phyloP scores from a whole-genome alignment of 2,113 vertebrate species.

The Rutilus rutilus region DNA sequence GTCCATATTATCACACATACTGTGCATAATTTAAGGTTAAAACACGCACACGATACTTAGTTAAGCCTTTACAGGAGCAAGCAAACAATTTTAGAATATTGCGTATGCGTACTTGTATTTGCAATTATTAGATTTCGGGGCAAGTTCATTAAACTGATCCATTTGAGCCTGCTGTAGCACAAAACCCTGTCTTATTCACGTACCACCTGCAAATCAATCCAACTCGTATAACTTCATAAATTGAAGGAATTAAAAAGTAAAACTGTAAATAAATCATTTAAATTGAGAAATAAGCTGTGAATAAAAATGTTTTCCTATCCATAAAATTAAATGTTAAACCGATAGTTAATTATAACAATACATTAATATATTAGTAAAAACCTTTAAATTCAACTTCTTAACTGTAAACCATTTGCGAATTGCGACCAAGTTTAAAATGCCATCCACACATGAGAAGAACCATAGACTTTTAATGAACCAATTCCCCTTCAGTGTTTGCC shows the following conservation, averaged over 20 bases:
- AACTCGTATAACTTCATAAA: neutral
- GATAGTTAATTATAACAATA: neutral
- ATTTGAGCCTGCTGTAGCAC: neutral
- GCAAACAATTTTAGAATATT: neutral
- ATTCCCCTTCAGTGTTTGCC: neutral
- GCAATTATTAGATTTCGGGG: neutral
- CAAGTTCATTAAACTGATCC: neutral
- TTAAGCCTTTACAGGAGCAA: neutral
- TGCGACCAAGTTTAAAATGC: neutral
- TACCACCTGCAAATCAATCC: neutral
- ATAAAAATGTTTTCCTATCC: neutral
- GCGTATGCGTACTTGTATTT: neutral
- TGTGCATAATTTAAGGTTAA: neutral
- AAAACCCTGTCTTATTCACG: neutral
- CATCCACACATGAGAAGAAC: neutral
- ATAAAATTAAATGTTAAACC: neutral
- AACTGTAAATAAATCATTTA: neutral
- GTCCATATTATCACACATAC: conserved; percentile 19
- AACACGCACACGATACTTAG: neutral
- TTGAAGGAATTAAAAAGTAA: neutral
- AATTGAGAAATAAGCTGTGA: neutral
- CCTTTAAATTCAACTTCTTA: no score
- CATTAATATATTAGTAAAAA: neutral
- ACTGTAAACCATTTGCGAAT: neutral
- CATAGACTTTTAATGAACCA: neutral